phyloP scores from a whole-genome alignment of 1,140 invertebrate genomes.

The Dreissena polymorpha region DNA sequence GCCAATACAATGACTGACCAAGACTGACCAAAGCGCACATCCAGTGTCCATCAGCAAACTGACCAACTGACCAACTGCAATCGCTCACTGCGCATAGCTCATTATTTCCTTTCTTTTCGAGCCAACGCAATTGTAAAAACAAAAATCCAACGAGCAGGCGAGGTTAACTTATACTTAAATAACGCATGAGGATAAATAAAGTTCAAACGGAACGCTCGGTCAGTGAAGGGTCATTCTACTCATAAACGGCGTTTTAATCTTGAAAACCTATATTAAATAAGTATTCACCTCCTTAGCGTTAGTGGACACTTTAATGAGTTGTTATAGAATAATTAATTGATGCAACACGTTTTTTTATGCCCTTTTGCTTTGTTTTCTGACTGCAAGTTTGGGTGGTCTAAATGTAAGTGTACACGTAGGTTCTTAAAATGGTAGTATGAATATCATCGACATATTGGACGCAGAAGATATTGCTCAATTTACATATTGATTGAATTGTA shows the following conservation, averaged over 20 bases:
- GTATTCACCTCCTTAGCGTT: constrained; percentile 18
- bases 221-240: constrained; percentile 39
- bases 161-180: constrained; percentile 50
- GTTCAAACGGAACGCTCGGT: constrained; percentile 55
- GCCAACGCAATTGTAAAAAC: constrained; percentile 49
- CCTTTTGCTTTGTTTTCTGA: no score
- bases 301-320: background rate
- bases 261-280: constrained; percentile 46
- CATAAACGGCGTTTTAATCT: constrained; percentile 32
- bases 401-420: no score
- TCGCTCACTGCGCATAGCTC: background rate
- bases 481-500: no score
- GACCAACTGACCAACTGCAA: constrained; percentile 28
- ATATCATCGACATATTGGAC: no score
- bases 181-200: constrained; percentile 51
- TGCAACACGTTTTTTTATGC: background rate
- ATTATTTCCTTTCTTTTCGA: constrained; percentile 10
- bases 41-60: background rate
- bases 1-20: no score
- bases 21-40: background rate
- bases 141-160: constrained; percentile 32
- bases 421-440: no score
- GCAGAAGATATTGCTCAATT: no score
- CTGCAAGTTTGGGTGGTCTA: no score
- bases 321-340: background rate